phyloP scores from a whole-genome alignment of 2,797 vertebrate genomes.

The Acanthurus tractus region DNA sequence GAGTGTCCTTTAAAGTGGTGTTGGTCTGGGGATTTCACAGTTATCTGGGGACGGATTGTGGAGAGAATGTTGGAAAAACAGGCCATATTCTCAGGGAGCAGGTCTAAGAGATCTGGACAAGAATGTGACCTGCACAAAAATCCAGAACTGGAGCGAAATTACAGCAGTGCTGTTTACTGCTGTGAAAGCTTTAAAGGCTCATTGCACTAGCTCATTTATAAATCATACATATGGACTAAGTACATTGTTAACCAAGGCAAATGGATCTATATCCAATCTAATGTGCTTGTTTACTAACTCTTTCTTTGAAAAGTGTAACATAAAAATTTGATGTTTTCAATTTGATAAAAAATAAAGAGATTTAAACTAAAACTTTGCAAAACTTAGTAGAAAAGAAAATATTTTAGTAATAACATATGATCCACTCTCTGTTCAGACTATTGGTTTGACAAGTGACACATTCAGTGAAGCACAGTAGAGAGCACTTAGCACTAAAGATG shows the following conservation, averaged over 20 bases:
- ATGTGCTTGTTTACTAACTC: background rate
- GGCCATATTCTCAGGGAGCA: constrained; percentile 49
- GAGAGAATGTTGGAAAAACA: constrained; percentile 38
- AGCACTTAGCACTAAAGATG: too few species aligned
- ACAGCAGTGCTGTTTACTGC: background rate
- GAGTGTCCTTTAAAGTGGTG: too few species aligned
- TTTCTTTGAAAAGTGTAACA: background rate
- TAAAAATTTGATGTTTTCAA: background rate
- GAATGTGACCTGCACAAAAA: constrained; percentile 38
- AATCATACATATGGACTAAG: background rate
- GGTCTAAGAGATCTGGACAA: constrained; percentile 37
- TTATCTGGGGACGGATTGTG: background rate
- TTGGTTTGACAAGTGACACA: too few species aligned
- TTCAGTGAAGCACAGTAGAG: too few species aligned
- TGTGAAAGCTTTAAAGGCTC: background rate
- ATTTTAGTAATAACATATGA: too few species aligned
- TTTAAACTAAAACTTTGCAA: too few species aligned
- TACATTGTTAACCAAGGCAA: background rate
- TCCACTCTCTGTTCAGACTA: too few species aligned
- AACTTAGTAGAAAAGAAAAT: too few species aligned
- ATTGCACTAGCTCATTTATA: background rate
- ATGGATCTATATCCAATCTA: background rate
- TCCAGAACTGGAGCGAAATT: constrained; percentile 11
- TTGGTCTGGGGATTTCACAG: too few species aligned
- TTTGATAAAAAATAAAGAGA: too few species aligned